These are phyloP conservation scores for Drosophila algonquin DNA, from an alignment of 2,888 invertebrate species.

Conservation along the genomic window DNA sequence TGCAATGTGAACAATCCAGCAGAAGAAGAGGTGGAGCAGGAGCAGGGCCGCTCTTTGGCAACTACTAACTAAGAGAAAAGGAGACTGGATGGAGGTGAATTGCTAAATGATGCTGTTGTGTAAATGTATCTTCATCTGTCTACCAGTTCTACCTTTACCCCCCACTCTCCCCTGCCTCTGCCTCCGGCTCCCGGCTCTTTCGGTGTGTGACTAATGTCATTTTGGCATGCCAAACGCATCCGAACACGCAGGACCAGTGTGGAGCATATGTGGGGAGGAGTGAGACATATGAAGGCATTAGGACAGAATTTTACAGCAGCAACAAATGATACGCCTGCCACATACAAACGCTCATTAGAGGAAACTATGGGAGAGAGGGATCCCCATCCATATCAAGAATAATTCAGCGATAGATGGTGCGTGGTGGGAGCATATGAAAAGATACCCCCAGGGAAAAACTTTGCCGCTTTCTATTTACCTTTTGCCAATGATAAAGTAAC, in stretches of 20 bases:
- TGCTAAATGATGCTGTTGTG: constrained; percentile 53
- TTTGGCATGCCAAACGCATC: constrained; percentile 72
- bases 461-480: constrained; percentile 70
- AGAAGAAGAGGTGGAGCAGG: too few species aligned
- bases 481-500: constrained; percentile 68
- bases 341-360: constrained; percentile 66
- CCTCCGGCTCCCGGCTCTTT: background rate
- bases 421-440: constrained; percentile 56
- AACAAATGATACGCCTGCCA: constrained; percentile 66
- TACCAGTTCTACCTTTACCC: background rate
- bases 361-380: constrained; percentile 37
- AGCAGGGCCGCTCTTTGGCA: background rate
- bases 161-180: too few species aligned
- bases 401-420: background rate
- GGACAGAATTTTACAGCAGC: constrained; percentile 50
- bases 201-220: constrained; percentile 74
- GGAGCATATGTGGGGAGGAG: constrained; percentile 19
- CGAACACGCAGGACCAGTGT: constrained; percentile 60
- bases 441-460: constrained; percentile 46
- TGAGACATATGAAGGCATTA: constrained; percentile 45
- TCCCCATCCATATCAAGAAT: background rate
- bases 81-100: background rate
- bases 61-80: background rate
- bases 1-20: background rate
- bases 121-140: constrained; percentile 37